Base-by-base conservation (phyloP, 2,797 vertebrate genomes). In the Sparus aurata region DNA sequence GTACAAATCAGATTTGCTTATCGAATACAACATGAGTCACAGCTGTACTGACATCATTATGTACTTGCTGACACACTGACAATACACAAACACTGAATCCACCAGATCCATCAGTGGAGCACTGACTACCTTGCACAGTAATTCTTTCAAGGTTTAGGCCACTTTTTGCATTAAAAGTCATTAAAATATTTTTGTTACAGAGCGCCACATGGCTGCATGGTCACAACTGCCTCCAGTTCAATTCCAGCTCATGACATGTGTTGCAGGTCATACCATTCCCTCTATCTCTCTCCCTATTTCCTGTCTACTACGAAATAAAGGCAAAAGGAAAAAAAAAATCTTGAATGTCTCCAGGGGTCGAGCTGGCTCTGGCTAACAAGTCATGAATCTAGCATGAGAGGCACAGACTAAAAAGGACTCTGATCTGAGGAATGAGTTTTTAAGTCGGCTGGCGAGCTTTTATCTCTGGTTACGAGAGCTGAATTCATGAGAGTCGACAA, bases 11-110 rank as follows among this genome's bases (percentile, higher is more conserved):
- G 59, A 59, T 58, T 38, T 68, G 68, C 34, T 57, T 27, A 64
- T 63, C 59, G 60, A 64, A 57, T 60, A 69, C 41, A 65, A 54
- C 22, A 22, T 58, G 25, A 58, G 22, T 71, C 54, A 64, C 27
- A 63, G n/a, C 13, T 64, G 34, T 15, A 1, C 30, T 1, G 27
- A 74, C 11, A 30, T 34, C 38, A 59, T 4, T 55, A 27, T 75
- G 47, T 46, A 47, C 20, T 64, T 46, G 25, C 9, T 17, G 23
- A 62, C 23, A 23, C 25, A 20, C 15, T 22, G 55, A 43, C 25
- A 23, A 41, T 55, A 10, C n/a, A 73, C 38, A 62, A 46, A 76
- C 38, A 53, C 20, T 34, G 18, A 30, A 30, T 57, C 16, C n/a
- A 15, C 8, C 27, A 62, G 8, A 58, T 57, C 16, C 20, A 18